Evolutionary conservation across 1,140 invertebrate genomes (phyloP), one percentile per base, ranked within the genome.

Genomic region (Onthophagus taurus): DNA sequence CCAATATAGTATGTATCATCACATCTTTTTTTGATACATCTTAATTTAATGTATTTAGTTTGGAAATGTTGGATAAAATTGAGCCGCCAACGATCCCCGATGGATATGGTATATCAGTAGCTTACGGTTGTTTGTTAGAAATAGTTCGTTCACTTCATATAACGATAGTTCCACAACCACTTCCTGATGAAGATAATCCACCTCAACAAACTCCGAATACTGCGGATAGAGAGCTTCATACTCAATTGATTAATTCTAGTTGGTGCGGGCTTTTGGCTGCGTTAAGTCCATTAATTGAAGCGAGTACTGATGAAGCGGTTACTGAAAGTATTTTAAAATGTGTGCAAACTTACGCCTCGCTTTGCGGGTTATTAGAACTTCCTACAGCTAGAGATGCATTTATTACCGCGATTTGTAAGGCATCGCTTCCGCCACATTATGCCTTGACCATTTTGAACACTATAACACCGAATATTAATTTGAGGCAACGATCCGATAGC

Each of bases 241-340:
- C 72, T 31, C 84, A 95, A 64, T 65, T 98, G 14, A 81, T 97
- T 3, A 89, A 89, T 59, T 97, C 92, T 0, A 92, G 91, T 49
- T 97, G 93, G 92, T 91, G 89, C 63, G 92, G 91, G 4, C 68
- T 97, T 19, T 70, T 97, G 11, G 88, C 89, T 53, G 91, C 93
- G 6, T 68, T 97, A 18, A 89, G 87, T 50, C 81, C 93, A 0
- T 65, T 98, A 11, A 80, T 97, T 12, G 95, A 97, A 67, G 91
- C 92, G 1, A 95, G 92, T 56, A 91, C 91, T 34, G 93, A 97
- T 58, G 94, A 98, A 66, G 77, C 83, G 45, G 82, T 74, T 29
- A 81, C 86, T 1, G 89, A 97, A 68, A 85, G 85, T 57, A 82
- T 97, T 14, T 68, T 98, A 5, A 93, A 92, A 60, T 79, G 87